These are phyloP conservation scores for Sphenopsis melanotis DNA, from an alignment of 2,797 vertebrate genomes.

Conservation along the genomic window DNA sequence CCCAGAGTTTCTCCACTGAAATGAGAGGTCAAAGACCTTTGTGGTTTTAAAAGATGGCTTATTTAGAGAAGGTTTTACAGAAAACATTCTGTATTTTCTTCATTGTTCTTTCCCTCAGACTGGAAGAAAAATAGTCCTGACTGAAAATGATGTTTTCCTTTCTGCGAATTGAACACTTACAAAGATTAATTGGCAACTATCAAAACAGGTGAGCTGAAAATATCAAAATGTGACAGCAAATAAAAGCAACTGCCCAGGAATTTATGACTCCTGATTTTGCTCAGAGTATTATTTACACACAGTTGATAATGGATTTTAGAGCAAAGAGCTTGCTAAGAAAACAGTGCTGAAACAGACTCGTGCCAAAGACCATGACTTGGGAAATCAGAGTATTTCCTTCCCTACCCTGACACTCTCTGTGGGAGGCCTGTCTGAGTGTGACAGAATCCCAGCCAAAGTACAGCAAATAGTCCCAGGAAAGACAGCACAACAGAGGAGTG, in stretches of 20 bases:
- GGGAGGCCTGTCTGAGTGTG: neutral
- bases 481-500: neutral
- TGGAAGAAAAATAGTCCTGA: slow-evolving; percentile 52
- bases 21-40: neutral
- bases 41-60: neutral
- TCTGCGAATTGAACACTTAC: neutral
- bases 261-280: neutral
- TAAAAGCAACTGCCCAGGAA: neutral
- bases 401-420: neutral
- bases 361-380: neutral
- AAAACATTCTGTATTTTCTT: neutral
- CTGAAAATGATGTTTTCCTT: neutral
- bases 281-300: neutral
- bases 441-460: neutral
- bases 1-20: neutral
- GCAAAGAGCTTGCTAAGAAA: neutral
- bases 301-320: neutral
- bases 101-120: neutral
- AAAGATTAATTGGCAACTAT: neutral
- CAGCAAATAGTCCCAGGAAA: neutral
- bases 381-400: neutral
- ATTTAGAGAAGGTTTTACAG: neutral
- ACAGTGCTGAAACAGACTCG: neutral
- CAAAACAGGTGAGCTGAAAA: slow-evolving; percentile 2
- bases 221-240: neutral